Percentiles rank a stretch among this genome's conserved stretches.
Evolutionary conservation across 2,888 invertebrate genomes (phyloP).

Genomic region (Horisme vitalbata): DNA sequence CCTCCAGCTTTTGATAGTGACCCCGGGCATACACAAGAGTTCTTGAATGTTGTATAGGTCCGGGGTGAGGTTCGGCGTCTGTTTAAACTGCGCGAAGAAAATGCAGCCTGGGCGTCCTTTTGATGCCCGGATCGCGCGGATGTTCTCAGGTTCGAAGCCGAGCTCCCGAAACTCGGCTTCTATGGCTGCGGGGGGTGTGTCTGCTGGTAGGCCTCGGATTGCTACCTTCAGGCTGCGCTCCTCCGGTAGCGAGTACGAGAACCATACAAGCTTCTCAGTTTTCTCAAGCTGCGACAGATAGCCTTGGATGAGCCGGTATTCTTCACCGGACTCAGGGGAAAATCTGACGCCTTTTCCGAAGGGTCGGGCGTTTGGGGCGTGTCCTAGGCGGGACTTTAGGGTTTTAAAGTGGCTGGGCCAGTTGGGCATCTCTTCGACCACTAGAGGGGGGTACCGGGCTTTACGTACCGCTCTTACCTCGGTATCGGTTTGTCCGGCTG

Average conservation of each 20-base stretch:
- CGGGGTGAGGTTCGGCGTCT: not conserved
- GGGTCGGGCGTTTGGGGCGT: not conserved
- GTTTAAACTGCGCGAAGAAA: not conserved
- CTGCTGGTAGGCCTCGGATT: not conserved
- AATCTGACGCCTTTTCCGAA: not conserved
- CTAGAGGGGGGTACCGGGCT: too few relatives aligned
- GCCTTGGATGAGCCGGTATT: not conserved
- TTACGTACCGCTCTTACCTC: too few relatives aligned
- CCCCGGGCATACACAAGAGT: not conserved
- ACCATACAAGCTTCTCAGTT: conserved; percentile 17
- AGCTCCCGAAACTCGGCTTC: not conserved
- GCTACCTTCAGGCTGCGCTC: conserved; percentile 21
- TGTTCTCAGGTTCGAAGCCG: not conserved
- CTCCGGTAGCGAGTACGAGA: conserved; percentile 17
- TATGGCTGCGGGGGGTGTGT: not conserved
- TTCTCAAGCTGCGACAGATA: conserved; percentile 14
- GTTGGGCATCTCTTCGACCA: too few relatives aligned
- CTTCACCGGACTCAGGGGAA: not conserved
- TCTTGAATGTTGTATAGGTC: not conserved
- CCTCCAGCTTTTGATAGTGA: not conserved
- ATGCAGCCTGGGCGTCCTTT: not conserved
- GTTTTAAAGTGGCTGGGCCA: not conserved
- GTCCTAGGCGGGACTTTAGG: not conserved
- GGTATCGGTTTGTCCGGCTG: too few relatives aligned
- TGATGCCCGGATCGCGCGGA: not conserved